Conservation (phyloP, 2,113 vertebrate species). For the Vidua chalybeata region DNA sequence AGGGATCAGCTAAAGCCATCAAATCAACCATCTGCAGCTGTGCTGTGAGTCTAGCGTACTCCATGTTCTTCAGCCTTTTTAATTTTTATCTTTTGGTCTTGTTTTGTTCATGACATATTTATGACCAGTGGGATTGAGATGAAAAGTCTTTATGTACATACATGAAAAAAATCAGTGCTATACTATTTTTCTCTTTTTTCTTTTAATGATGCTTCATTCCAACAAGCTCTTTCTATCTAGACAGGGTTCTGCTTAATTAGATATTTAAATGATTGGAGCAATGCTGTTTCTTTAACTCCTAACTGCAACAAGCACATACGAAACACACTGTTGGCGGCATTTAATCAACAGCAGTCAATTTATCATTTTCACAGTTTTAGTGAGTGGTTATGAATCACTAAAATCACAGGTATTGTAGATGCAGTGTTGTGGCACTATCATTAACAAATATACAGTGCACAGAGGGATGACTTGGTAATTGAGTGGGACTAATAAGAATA, state of each 20-base stretch:
- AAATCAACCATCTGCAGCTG: slow-evolving; percentile 31
- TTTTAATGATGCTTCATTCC: slow-evolving; percentile 30
- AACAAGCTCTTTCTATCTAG: slow-evolving; percentile 25
- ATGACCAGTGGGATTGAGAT: background rate
- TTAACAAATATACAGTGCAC: slow-evolving; percentile 80
- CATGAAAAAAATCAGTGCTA: background rate
- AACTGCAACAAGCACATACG: slow-evolving; percentile 69
- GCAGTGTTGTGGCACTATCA: slow-evolving; percentile 77
- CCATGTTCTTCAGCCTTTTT: background rate
- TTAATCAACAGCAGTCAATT: slow-evolving; percentile 84
- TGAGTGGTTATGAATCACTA: slow-evolving; percentile 83
- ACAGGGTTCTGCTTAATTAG: slow-evolving; percentile 76
- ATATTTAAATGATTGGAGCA: slow-evolving; percentile 80
- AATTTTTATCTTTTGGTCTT: background rate
- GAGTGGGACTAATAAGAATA: slow-evolving; percentile 89
- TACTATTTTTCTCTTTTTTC: background rate
- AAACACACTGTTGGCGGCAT: slow-evolving; percentile 79
- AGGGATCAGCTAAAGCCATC: slow-evolving; percentile 14
- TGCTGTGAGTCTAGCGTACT: background rate
- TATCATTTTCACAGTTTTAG: slow-evolving; percentile 84
- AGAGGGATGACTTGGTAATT: slow-evolving; percentile 86
- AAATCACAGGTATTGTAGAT: slow-evolving; percentile 83
- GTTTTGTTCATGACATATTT: background rate
- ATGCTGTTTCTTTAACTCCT: slow-evolving; percentile 79
- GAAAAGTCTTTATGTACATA: background rate